These are phyloP conservation scores for Sandelia bainsii DNA, from an alignment of 2,797 vertebrate genomes.

Conservation along the genomic window DNA sequence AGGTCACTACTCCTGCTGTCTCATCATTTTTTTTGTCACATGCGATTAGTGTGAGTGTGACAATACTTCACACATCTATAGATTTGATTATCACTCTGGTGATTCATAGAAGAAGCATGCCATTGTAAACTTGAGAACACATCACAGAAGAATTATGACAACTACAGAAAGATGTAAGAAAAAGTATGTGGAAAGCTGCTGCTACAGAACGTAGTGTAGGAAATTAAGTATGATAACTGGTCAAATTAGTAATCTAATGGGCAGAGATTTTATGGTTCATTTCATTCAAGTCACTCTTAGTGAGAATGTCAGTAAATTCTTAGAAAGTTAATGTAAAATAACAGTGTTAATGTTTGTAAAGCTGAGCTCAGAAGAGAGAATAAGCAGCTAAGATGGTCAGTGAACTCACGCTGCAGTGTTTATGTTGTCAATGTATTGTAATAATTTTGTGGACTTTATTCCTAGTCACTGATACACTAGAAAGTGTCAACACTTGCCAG, in stretches of 20 bases:
- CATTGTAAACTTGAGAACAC: background rate
- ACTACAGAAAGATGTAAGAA: background rate
- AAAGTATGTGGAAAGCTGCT: background rate
- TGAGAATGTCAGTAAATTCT: slow-evolving; percentile 11
- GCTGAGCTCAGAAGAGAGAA: background rate
- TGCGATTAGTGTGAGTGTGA: background rate
- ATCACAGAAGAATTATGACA: background rate
- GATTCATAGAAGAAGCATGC: background rate
- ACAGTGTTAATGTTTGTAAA: slow-evolving; percentile 57
- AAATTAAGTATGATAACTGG: background rate
- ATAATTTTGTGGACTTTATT: slow-evolving; percentile 1
- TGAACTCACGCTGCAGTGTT: slow-evolving; percentile 13
- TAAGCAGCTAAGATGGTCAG: background rate
- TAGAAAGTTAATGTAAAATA: slow-evolving; percentile 52
- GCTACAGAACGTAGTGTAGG: background rate
- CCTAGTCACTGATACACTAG: slow-evolving; percentile 2
- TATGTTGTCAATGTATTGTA: background rate
- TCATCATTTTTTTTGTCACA: slow-evolving; percentile 3
- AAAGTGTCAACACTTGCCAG: background rate
- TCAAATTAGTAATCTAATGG: background rate
- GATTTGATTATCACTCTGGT: background rate
- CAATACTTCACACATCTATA: background rate
- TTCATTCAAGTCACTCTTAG: background rate
- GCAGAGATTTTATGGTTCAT: background rate
- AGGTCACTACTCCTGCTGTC: background rate